phyloP scores from a whole-genome alignment of 2,797 vertebrate genomes.

The Botia almorhae region DNA sequence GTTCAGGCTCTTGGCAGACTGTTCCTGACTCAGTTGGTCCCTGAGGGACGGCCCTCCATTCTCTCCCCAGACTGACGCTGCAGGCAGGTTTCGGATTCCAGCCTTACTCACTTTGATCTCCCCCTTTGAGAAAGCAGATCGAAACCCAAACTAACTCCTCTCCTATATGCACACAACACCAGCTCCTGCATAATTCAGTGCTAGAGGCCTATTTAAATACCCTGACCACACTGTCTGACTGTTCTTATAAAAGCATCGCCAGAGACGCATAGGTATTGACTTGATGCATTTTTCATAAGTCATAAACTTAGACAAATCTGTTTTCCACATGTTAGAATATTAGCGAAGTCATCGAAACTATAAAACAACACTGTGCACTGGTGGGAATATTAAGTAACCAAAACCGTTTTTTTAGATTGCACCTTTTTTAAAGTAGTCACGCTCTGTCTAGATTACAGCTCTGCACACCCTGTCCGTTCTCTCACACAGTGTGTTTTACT shows the following conservation, averaged over 20 bases:
- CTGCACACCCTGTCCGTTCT: no score
- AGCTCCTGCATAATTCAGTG: constrained; percentile 47
- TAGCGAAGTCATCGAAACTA: background rate
- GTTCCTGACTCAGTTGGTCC: constrained; percentile 15
- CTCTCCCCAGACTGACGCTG: constrained; percentile 18
- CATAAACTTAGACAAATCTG: background rate
- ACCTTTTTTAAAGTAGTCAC: no score
- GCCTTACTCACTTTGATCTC: constrained; percentile 40
- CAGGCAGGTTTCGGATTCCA: constrained; percentile 38
- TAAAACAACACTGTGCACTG: background rate
- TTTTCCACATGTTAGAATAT: background rate
- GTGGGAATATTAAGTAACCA: background rate
- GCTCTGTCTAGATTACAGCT: no score
- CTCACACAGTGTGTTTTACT: no score
- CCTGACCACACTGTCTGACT: constrained; percentile 14
- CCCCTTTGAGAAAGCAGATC: constrained; percentile 39
- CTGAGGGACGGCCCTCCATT: constrained; percentile 18
- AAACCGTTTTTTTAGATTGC: no score
- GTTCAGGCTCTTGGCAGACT: constrained; percentile 16
- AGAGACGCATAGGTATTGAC: background rate
- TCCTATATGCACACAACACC: constrained; percentile 9
- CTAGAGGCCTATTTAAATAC: constrained; percentile 35
- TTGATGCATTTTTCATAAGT: no score
- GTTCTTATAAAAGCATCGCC: constrained; percentile 9
- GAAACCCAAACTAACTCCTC: constrained; percentile 10